Conservation (phyloP, 2,113 vertebrate species). For the Chlorodrepanis virens region DNA sequence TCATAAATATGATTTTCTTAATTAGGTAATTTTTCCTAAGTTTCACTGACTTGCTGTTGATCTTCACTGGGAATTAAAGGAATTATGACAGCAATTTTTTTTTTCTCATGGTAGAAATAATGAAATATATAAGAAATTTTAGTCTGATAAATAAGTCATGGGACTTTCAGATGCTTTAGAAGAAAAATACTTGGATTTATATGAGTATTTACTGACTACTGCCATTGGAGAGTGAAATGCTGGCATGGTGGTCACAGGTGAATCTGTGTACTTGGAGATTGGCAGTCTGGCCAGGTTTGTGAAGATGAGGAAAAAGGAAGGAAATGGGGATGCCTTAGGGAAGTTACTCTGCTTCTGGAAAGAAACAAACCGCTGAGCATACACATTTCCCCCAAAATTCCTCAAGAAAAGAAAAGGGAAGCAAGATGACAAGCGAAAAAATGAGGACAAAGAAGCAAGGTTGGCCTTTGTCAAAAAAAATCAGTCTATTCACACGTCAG, state of each 20-base stretch:
- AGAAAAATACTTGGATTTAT: background rate
- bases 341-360: background rate
- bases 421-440: background rate
- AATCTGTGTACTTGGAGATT: background rate
- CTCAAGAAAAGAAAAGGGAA: background rate
- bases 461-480: background rate
- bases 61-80: background rate
- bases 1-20: background rate
- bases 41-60: background rate
- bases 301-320: background rate
- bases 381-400: background rate
- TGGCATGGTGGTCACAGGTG: rapidly evolving
- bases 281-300: background rate
- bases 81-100: background rate
- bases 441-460: background rate
- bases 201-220: background rate
- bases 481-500: background rate
- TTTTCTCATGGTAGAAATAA: background rate
- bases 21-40: background rate
- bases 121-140: background rate
- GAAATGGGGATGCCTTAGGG: background rate
- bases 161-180: background rate
- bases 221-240: background rate
- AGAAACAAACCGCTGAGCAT: background rate
- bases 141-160: background rate